These are phyloP conservation scores for Phrynocephalus vlangalii DNA, from an alignment of 2,797 vertebrate genomes.

Conservation along the genomic window DNA sequence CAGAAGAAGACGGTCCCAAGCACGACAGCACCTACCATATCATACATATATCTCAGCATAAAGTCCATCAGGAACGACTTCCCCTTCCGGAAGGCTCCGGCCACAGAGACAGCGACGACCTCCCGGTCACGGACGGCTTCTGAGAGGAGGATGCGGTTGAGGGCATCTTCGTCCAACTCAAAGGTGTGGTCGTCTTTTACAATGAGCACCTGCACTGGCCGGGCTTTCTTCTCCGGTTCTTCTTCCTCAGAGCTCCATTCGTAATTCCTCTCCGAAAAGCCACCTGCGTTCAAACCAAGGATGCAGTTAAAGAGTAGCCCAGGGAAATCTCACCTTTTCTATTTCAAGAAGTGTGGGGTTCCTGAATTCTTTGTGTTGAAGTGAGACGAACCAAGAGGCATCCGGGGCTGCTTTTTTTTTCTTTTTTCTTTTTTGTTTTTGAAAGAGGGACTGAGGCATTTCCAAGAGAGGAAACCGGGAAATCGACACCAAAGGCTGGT, in stretches of 20 bases:
- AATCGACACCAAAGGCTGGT: neutral
- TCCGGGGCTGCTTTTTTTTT: too few relatives aligned
- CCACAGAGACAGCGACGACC: conserved; percentile 95
- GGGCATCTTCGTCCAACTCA: conserved; percentile 91
- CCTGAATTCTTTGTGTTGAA: neutral
- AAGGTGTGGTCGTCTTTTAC: conserved; percentile 98
- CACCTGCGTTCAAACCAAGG: conserved; percentile 77
- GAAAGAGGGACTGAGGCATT: neutral
- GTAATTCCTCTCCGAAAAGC: conserved; percentile 90
- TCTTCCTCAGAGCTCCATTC: conserved; percentile 99
- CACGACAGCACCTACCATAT: conserved; percentile 80
- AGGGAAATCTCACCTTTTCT: too few relatives aligned
- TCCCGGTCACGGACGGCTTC: conserved; percentile 93
- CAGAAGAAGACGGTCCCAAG: too few relatives aligned
- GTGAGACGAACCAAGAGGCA: neutral
- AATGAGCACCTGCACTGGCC: conserved; percentile 93
- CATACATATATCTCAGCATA: conserved; percentile 99
- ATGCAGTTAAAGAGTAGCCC: neutral
- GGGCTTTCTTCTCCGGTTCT: conserved; percentile 89
- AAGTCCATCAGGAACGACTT: conserved; percentile 99
- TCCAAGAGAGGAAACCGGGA: neutral
- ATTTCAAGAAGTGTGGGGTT: neutral
- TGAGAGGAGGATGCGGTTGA: conserved; percentile 92
- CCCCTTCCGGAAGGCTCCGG: conserved; percentile 96
- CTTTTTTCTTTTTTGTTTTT: too few relatives aligned